Conservation (phyloP, 2,797 vertebrate genomes). For the Tenualosa thibaudeaui region DNA sequence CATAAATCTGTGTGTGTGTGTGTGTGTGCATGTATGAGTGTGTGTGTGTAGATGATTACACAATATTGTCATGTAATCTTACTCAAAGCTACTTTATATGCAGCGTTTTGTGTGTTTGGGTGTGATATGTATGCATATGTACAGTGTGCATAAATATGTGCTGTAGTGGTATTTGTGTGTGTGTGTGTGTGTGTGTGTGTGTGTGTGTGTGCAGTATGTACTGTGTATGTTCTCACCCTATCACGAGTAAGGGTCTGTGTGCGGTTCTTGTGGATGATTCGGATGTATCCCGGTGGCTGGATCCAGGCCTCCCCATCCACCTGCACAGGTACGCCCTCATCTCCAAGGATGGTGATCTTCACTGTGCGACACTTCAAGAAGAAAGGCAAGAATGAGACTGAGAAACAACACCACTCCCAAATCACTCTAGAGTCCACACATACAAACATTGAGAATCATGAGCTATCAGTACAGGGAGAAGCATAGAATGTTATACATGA, state of each 20-base stretch:
- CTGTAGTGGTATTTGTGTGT: not conserved
- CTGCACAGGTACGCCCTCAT: slow-evolving; percentile 83
- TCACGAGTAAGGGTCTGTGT: not conserved
- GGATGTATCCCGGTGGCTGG: slow-evolving; percentile 79
- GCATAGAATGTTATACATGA: too few relatives aligned
- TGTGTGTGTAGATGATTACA: not conserved
- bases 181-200: not conserved
- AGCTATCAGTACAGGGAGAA: too few relatives aligned
- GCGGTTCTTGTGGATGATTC: slow-evolving; percentile 82
- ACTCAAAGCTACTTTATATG: not conserved
- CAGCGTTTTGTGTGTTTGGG: not conserved
- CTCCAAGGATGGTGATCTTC: slow-evolving; percentile 82
- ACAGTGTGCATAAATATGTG: not conserved
- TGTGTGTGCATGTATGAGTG: not conserved
- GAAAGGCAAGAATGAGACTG: not conserved
- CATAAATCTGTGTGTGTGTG: not conserved
- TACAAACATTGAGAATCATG: too few relatives aligned
- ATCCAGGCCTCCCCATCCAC: slow-evolving; percentile 87
- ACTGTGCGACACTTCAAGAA: slow-evolving; percentile 75
- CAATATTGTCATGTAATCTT: not conserved
- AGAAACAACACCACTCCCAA: not conserved
- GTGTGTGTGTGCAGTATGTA: not conserved
- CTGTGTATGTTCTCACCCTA: not conserved
- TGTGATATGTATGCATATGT: not conserved
- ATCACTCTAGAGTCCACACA: not conserved